Conservation (phyloP, 1,140 invertebrate species). For the Episyrphus balteatus region DNA sequence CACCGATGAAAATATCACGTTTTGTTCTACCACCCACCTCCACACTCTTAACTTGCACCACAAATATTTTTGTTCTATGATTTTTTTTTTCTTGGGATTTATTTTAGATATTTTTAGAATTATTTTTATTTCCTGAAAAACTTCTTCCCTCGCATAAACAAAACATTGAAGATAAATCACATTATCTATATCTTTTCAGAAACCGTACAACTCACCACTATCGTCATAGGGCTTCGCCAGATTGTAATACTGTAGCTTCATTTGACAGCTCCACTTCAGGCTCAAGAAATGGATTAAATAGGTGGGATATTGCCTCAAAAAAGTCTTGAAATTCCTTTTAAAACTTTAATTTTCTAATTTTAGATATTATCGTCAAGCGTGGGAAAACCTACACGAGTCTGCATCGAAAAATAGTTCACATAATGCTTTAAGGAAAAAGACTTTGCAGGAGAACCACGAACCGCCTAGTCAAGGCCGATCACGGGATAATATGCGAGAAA, state of each 20-base stretch:
- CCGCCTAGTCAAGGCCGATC: conserved; percentile 43
- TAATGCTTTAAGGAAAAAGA: conserved; percentile 48
- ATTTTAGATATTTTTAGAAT: neutral
- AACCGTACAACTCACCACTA: conserved; percentile 69
- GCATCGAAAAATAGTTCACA: conserved; percentile 41
- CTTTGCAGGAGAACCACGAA: conserved; percentile 48
- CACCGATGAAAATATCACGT: neutral
- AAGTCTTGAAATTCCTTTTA: neutral
- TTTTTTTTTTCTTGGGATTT: neutral
- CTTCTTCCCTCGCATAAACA: neutral
- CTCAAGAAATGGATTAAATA: conserved; percentile 67
- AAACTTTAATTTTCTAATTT: neutral
- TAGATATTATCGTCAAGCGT: conserved; percentile 72
- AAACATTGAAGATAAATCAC: neutral
- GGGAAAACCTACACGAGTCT: conserved; percentile 83
- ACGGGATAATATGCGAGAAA: conserved; percentile 35
- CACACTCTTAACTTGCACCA: conserved; percentile 2
- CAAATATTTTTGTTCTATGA: neutral
- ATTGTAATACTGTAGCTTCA: conserved; percentile 78
- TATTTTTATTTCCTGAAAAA: neutral
- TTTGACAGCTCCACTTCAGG: conserved; percentile 77
- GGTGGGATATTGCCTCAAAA: conserved; percentile 36
- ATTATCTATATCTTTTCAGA: conserved; percentile 34
- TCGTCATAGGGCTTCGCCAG: conserved; percentile 71
- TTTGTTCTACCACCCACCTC: neutral